phyloP scores from a whole-genome alignment of 2,888 invertebrate species.

The Andrena chrysosceles region DNA sequence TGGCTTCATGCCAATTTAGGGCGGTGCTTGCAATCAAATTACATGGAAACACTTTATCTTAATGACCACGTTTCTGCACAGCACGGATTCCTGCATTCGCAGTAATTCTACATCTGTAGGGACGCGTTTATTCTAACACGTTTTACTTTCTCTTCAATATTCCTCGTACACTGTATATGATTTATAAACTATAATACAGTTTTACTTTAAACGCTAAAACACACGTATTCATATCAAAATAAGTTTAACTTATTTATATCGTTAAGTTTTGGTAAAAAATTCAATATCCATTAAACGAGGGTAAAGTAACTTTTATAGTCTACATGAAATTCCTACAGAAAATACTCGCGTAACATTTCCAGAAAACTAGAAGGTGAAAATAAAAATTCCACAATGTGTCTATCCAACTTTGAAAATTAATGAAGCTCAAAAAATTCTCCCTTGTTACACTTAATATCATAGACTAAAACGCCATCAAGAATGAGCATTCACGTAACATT shows the following conservation, averaged over 20 bases:
- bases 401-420: background rate
- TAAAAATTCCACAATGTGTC: background rate
- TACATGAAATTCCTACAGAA: background rate
- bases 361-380: background rate
- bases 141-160: conserved; percentile 10
- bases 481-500: too few relatives aligned
- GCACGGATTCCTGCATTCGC: conserved; percentile 45
- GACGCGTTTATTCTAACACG: conserved; percentile 43
- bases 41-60: conserved; percentile 70
- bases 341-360: conserved; percentile 4
- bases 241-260: background rate
- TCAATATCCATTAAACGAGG: background rate
- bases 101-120: conserved; percentile 35
- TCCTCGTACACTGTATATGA: background rate
- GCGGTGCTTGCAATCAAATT: conserved; percentile 73
- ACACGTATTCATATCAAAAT: background rate
- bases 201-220: background rate
- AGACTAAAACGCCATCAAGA: background rate
- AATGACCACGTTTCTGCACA: conserved; percentile 68
- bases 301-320: background rate
- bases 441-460: background rate
- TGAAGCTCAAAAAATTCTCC: background rate
- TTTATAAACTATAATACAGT: background rate
- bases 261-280: background rate
- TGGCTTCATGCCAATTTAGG: conserved; percentile 79